Percentiles rank a stretch among this genome's conserved stretches.
Evolutionary conservation across 2,888 invertebrate species (phyloP).

Genomic region (Acanthococcus lagerstroemiae): DNA sequence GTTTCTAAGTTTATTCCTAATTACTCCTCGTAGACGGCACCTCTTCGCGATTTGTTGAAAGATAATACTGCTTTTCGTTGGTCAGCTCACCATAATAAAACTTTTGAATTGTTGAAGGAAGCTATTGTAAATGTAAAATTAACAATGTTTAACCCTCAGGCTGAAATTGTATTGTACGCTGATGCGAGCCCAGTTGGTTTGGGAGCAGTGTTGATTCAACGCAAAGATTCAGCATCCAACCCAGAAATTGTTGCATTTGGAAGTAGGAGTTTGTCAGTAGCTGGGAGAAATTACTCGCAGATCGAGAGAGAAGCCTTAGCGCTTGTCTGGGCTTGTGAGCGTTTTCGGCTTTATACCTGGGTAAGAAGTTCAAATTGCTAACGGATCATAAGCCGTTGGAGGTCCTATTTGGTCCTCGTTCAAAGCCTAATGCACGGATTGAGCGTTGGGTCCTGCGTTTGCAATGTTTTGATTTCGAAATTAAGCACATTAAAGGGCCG

Average conservation of each 20-base stretch:
- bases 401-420: not conserved
- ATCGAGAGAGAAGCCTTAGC: conserved; percentile 9
- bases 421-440: not conserved
- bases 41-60: too few relatives aligned
- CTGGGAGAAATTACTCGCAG: not conserved
- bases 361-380: not conserved
- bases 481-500: not conserved
- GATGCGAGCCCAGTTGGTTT: not conserved
- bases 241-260: not conserved
- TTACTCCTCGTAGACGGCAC: too few relatives aligned
- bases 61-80: too few relatives aligned
- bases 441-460: not conserved
- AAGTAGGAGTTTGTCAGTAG: not conserved
- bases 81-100: too few relatives aligned
- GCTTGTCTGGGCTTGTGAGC: not conserved
- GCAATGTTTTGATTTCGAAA: not conserved
- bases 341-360: not conserved
- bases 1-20: not conserved
- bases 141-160: not conserved
- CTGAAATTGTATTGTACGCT: not conserved
- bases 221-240: not conserved
- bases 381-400: conserved; percentile 17
- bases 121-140: not conserved
- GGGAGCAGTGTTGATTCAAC: conserved; percentile 2
- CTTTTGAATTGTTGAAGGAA: too few relatives aligned